Percentiles rank a stretch among this genome's conserved stretches.
phyloP scores from a whole-genome alignment of 2,113 vertebrate species.

The Hyperoodon ampullatus region DNA sequence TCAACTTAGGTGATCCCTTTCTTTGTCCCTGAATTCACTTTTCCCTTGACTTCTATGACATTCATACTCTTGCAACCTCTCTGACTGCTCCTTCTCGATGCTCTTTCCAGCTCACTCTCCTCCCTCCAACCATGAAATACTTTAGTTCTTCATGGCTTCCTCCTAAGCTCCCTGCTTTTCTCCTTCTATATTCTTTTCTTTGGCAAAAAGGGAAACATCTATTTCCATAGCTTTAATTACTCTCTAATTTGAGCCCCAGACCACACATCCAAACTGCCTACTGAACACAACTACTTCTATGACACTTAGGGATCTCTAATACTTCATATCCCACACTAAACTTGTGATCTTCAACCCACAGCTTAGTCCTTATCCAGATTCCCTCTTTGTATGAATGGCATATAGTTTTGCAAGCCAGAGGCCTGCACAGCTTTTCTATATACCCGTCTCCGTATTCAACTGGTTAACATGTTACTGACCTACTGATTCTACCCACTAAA shows the following conservation, averaged over 20 bases:
- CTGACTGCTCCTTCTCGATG: neutral
- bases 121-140: neutral
- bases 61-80: neutral
- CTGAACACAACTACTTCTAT: neutral
- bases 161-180: neutral
- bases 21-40: neutral
- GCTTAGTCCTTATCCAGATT: neutral
- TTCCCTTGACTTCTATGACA: neutral
- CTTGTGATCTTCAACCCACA: neutral
- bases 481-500: neutral
- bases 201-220: slow-evolving; percentile 13
- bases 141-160: neutral
- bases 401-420: neutral
- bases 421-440: neutral
- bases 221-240: neutral
- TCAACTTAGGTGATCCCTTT: neutral
- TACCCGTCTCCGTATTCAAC: neutral
- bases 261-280: neutral
- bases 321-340: neutral
- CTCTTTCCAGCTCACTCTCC: neutral
- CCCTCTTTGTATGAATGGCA: neutral
- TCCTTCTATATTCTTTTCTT: slow-evolving; percentile 9
- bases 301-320: neutral
- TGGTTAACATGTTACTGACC: neutral
- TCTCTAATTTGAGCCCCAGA: neutral